These are phyloP conservation scores for Leptogaster cylindrica DNA, from an alignment of 2,888 invertebrate genomes.

Conservation along the genomic window DNA sequence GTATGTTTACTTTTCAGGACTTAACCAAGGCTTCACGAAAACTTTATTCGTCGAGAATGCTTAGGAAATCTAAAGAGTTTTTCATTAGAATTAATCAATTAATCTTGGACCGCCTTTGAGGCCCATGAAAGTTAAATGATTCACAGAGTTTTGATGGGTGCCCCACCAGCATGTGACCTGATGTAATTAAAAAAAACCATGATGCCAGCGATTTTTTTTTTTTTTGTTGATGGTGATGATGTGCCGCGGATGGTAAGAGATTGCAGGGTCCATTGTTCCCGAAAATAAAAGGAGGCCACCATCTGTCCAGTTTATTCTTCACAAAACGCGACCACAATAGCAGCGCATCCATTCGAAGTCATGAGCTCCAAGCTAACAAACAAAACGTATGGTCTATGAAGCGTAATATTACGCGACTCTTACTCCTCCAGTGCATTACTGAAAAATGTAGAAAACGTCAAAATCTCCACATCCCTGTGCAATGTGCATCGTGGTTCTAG, in stretches of 20 bases:
- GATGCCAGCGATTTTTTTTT: too few species aligned
- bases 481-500: not conserved
- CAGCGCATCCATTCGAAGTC: not conserved
- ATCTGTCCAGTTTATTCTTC: not conserved
- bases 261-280: not conserved
- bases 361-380: not conserved
- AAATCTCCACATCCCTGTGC: not conserved
- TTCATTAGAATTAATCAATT: constrained; percentile 34
- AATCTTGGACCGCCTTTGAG: not conserved
- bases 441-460: not conserved
- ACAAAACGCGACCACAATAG: not conserved
- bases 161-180: too few species aligned
- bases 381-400: not conserved
- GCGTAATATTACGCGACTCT: not conserved
- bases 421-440: not conserved
- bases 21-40: not conserved
- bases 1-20: not conserved
- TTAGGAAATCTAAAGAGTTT: constrained; percentile 14
- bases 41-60: constrained; percentile 18
- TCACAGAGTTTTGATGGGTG: too few species aligned
- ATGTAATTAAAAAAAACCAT: too few species aligned
- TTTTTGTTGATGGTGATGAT: too few species aligned
- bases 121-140: too few species aligned
- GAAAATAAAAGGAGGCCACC: not conserved
- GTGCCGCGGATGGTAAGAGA: not conserved